phyloP scores from a whole-genome alignment of 2,888 invertebrate species.

The Epistrophe grossulariae region DNA sequence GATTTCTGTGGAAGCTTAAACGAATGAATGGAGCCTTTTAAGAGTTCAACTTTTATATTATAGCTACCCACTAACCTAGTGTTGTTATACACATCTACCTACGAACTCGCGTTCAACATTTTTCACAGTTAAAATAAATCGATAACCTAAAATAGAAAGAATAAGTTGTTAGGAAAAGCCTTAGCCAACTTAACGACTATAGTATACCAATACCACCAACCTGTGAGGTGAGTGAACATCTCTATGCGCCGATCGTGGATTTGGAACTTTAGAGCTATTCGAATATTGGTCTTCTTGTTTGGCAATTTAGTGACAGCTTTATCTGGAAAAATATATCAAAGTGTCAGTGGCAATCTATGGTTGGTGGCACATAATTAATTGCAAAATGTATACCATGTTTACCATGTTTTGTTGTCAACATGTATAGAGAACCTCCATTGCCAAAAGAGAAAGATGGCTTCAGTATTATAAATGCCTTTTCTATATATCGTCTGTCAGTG shows the following conservation, averaged over 20 bases:
- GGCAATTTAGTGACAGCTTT: conserved; percentile 58
- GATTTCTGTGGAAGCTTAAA: conserved; percentile 56
- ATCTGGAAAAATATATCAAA: conserved; percentile 69
- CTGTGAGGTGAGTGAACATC: conserved; percentile 40
- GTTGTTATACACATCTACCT: conserved; percentile 61
- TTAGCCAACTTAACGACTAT: not conserved
- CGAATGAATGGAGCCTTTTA: conserved; percentile 65
- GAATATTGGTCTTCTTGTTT: conserved; percentile 12
- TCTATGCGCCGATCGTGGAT: conserved; percentile 16
- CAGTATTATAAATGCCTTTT: not conserved
- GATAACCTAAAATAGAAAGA: conserved; percentile 59
- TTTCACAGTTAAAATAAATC: conserved; percentile 65
- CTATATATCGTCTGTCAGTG: not conserved
- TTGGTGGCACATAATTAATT: conserved; percentile 73
- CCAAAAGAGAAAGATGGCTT: conserved; percentile 23
- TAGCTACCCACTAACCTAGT: conserved; percentile 71
- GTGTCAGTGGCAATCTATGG: conserved; percentile 56
- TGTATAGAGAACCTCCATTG: not conserved
- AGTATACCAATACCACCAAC: not conserved
- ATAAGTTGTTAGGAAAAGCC: conserved; percentile 33
- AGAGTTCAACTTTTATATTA: conserved; percentile 40
- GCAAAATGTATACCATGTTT: conserved; percentile 37
- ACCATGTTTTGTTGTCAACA: conserved; percentile 18
- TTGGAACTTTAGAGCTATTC: conserved; percentile 25
- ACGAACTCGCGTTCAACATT: conserved; percentile 55